phyloP scores from a whole-genome alignment of 2,797 vertebrate species.

The Peromyscus attwateri region DNA sequence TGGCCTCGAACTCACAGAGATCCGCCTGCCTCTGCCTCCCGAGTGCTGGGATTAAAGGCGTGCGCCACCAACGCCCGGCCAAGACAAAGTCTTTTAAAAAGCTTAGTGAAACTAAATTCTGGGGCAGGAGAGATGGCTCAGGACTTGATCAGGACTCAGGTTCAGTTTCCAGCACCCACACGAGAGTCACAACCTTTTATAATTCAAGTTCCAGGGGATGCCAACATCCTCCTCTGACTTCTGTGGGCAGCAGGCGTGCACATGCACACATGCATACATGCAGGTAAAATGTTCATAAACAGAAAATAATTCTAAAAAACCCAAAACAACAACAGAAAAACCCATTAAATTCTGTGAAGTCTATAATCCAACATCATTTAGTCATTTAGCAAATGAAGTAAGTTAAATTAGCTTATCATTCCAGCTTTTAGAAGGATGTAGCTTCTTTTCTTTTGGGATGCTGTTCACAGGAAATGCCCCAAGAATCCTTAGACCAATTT shows the following conservation, averaged over 20 bases:
- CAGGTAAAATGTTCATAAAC: background rate
- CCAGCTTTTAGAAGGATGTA: background rate
- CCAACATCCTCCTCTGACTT: background rate
- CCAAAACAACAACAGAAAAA: background rate
- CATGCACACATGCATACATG: background rate
- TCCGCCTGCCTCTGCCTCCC: too few relatives aligned
- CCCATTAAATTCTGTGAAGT: background rate
- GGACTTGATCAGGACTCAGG: background rate
- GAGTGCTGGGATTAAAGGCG: too few relatives aligned
- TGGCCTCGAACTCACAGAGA: too few relatives aligned
- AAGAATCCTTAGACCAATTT: background rate
- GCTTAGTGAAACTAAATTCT: background rate
- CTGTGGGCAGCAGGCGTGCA: background rate
- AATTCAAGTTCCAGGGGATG: background rate
- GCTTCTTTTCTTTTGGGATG: background rate
- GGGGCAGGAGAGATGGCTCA: background rate
- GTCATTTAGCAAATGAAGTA: background rate
- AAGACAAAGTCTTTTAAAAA: background rate
- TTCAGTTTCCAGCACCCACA: background rate
- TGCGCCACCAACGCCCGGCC: too few relatives aligned
- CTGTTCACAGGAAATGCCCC: background rate
- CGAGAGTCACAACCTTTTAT: background rate
- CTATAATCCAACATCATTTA: background rate
- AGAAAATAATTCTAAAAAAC: background rate
- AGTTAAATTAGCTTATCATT: background rate